Evolutionary conservation across 2,888 invertebrate genomes (phyloP).

Genomic region (Drosophila suboccidentalis): DNA sequence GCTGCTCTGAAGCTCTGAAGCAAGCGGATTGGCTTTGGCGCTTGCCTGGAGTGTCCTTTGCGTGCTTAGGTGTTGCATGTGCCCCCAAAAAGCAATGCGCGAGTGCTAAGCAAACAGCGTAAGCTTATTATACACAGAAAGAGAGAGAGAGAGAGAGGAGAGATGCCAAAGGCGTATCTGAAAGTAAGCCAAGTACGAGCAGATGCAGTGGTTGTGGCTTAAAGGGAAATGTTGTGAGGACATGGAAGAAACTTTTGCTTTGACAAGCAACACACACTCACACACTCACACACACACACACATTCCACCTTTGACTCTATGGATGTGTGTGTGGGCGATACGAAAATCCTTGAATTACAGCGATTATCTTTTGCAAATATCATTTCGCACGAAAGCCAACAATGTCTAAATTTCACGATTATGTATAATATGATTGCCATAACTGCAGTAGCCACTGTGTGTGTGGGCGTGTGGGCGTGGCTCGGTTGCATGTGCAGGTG

Average conservation of each 20-base stretch:
- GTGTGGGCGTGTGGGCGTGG: conserved; percentile 7
- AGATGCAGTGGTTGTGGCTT: conserved; percentile 11
- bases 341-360: conserved; percentile 55
- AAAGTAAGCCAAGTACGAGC: conserved; percentile 49
- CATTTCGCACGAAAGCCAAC: conserved; percentile 76
- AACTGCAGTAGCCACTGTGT: conserved; percentile 13
- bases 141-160: background rate
- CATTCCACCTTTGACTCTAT: too few species aligned
- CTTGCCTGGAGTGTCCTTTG: conserved; percentile 42
- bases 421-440: conserved; percentile 44
- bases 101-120: conserved; percentile 63
- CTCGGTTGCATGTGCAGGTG: conserved; percentile 54
- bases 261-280: conserved; percentile 10
- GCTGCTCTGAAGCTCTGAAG: background rate
- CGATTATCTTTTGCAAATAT: conserved; percentile 78
- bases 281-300: too few species aligned
- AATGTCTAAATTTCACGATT: conserved; percentile 71
- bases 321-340: too few species aligned
- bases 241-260: conserved; percentile 37
- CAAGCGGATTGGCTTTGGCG: conserved; percentile 42
- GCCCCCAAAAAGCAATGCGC: conserved; percentile 47
- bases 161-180: conserved; percentile 60
- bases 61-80: conserved; percentile 56
- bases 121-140: conserved; percentile 64
- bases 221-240: conserved; percentile 32